phyloP scores from a whole-genome alignment of 2,113 vertebrate genomes.

The Boulengeromyrus knoepffleri region DNA sequence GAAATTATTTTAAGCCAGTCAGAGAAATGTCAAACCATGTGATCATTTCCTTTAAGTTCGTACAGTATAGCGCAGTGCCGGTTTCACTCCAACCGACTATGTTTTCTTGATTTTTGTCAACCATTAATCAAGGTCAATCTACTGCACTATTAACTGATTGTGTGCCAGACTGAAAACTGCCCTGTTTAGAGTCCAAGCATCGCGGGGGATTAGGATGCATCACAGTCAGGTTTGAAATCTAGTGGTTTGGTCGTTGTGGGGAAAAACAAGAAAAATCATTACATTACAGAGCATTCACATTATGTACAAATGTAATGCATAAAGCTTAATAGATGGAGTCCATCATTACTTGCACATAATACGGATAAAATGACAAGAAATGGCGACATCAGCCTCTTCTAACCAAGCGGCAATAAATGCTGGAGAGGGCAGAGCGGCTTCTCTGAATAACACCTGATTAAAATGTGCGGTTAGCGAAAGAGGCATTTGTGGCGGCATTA shows the following conservation, averaged over 20 bases:
- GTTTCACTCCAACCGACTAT: background rate
- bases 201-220: background rate
- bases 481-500: background rate
- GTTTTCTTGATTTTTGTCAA: background rate
- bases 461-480: background rate
- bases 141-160: background rate
- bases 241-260: background rate
- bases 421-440: background rate
- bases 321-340: background rate
- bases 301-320: background rate
- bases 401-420: background rate
- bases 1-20: background rate
- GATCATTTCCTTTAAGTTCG: background rate
- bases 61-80: background rate
- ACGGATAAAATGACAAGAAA: background rate
- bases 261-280: background rate
- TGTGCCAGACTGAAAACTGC: background rate
- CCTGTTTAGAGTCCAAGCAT: background rate
- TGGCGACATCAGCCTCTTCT: background rate
- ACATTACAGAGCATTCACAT: background rate
- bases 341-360: background rate
- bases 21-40: background rate
- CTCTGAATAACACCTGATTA: background rate
- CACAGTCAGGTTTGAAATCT: background rate
- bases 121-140: background rate